Evolutionary conservation across 2,113 vertebrate species (phyloP).

Genomic region (Oreocharis arfaki): DNA sequence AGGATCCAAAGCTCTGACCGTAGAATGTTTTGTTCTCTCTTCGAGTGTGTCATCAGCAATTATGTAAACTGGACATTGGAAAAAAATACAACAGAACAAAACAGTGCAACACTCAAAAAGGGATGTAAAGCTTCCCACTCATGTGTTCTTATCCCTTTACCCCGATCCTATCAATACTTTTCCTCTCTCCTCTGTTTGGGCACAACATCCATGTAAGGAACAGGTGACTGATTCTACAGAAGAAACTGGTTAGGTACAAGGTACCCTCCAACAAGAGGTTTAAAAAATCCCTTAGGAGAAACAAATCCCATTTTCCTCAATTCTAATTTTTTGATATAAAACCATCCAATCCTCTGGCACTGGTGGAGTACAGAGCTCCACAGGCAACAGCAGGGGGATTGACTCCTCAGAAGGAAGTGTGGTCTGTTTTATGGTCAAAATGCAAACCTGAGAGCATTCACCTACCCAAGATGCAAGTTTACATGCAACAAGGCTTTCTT

Average conservation of each 20-base stretch:
- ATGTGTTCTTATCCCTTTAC: neutral
- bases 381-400: neutral
- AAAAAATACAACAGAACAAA: neutral
- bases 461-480: neutral
- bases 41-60: neutral
- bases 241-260: neutral
- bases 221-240: neutral
- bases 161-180: neutral
- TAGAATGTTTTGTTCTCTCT: neutral
- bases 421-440: neutral
- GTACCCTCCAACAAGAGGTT: neutral
- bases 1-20: neutral
- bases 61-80: neutral
- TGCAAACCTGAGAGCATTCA: neutral
- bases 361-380: neutral
- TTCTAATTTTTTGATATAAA: neutral
- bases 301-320: neutral
- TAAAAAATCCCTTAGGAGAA: neutral
- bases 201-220: neutral
- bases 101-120: neutral
- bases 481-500: neutral
- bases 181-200: neutral
- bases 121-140: neutral
- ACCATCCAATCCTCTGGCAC: neutral
- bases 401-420: fast-evolving